phyloP scores from a whole-genome alignment of 2,888 invertebrate genomes.

The Tuberolachnus salignus region DNA sequence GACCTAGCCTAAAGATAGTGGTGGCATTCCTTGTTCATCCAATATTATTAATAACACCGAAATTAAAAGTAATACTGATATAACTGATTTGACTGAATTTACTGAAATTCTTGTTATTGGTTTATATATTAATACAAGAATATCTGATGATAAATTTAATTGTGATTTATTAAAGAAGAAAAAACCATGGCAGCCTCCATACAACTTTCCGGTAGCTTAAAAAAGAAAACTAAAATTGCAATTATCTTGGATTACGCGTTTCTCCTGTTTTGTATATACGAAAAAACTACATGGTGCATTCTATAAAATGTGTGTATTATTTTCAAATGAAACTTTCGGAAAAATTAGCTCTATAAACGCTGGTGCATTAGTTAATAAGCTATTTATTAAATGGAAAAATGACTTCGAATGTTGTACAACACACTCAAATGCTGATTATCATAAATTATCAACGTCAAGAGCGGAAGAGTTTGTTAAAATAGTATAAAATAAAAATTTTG shows the following conservation, averaged over 20 bases:
- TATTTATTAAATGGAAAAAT: slow-evolving; percentile 20
- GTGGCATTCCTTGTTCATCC: slow-evolving; percentile 1
- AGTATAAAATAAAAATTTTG: slow-evolving; percentile 15
- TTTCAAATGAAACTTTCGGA: background rate
- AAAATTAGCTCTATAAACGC: slow-evolving; percentile 3
- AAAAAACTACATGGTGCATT: slow-evolving; percentile 10
- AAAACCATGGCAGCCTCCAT: slow-evolving; percentile 1
- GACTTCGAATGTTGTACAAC: slow-evolving; percentile 26
- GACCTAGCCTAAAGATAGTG: background rate
- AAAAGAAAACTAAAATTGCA: slow-evolving; percentile 4
- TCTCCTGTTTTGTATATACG: background rate
- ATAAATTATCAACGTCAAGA: slow-evolving; percentile 31
- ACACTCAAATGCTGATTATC: slow-evolving; percentile 26
- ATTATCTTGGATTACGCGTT: background rate
- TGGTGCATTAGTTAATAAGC: slow-evolving; percentile 9
- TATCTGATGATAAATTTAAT: slow-evolving; percentile 10
- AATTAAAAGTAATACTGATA: slow-evolving; percentile 23
- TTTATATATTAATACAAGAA: slow-evolving; percentile 11
- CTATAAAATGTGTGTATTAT: too few relatives aligned
- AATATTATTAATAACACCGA: slow-evolving; percentile 9
- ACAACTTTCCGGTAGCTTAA: background rate
- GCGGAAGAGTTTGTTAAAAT: slow-evolving; percentile 28
- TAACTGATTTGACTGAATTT: slow-evolving; percentile 3
- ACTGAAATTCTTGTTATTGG: slow-evolving; percentile 4
- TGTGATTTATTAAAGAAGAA: slow-evolving; percentile 25